Base-by-base conservation (phyloP, 2,888 invertebrate genomes). In the Byasa hedistus region DNA sequence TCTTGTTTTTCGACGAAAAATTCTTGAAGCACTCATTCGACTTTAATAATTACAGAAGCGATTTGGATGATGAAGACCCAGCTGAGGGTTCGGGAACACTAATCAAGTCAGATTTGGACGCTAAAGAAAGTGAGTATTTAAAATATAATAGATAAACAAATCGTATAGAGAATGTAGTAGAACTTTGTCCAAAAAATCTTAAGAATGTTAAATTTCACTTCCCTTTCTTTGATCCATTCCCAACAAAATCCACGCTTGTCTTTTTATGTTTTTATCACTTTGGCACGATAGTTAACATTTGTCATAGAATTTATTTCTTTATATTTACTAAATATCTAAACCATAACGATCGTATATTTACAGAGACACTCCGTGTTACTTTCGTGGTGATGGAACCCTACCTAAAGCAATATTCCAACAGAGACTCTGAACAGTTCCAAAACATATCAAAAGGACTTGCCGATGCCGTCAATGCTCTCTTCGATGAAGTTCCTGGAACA, bases 301-400 rank as follows among this genome's bases (percentile, higher is more conserved):
- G 23, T 15, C 15, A 23, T n/a, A 52, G 23, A 21, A 52, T 0
- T 21, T 22, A 12, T 52, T 3, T 52, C 22, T n/a, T n/a, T 52
- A 22, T 15, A 17, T 55, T 55, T 24, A 55, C 19, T 15, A 24
- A 23, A 32, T 56, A 19, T 48, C n/a, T 59, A 24, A 44, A 59
- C 24, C 39, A 39, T 12, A 36, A n/a, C n/a, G n/a, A 21, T 48
- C 7, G 23, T 23, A 22, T 22, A 19, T 21, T 60, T 54, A 86
- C 85, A 91, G 91, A 87, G 68, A 91, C 89, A 2, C 81, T 91
- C 0, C 84, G 88, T 1, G 90, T 91, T 15, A 86, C 93, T 0
- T 89, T 96, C 76, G 93, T 93, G 48, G 93, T 95, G 23, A 85
- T 92, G 75, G 94, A 96, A 76, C 94, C 94, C 0, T 96, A 94